phyloP scores from a whole-genome alignment of 2,797 vertebrate species.

The Esox masquinongy region DNA sequence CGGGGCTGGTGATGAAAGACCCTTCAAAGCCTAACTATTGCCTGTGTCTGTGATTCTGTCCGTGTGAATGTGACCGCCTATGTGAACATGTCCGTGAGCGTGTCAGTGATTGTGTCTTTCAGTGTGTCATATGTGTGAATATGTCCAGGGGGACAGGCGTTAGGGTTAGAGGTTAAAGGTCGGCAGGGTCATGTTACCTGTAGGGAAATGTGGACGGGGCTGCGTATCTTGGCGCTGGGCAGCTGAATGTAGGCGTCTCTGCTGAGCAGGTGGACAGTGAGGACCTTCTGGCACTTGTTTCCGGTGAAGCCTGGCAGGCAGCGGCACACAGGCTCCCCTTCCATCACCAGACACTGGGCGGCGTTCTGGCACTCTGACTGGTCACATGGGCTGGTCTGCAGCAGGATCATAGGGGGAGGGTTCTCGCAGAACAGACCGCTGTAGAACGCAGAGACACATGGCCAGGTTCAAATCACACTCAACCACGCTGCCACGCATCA shows the following conservation, averaged over 20 bases:
- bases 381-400: conserved; percentile 95
- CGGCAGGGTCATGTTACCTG: conserved; percentile 76
- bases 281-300: conserved; percentile 89
- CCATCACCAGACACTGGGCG: conserved; percentile 86
- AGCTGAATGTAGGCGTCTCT: conserved; percentile 90
- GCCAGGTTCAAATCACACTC: not conserved
- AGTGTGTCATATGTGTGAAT: no score
- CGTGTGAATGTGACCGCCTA: no score
- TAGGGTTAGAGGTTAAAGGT: not conserved
- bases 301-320: conserved; percentile 90
- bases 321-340: conserved; percentile 89
- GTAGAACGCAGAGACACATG: conserved; percentile 13
- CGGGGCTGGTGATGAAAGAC: no score
- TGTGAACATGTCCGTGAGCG: no score
- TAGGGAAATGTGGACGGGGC: conserved; percentile 90
- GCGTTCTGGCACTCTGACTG: conserved; percentile 92
- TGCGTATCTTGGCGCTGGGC: conserved; percentile 81
- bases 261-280: conserved; percentile 91
- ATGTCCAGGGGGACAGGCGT: not conserved
- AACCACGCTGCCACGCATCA: not conserved
- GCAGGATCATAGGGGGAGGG: conserved; percentile 92
- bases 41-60: no score
- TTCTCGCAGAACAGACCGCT: conserved; percentile 93
- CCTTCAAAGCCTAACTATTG: no score
- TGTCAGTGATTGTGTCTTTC: no score